Evolutionary conservation across 2,797 vertebrate species (phyloP).

Genomic region (Falco novaeseelandiae): DNA sequence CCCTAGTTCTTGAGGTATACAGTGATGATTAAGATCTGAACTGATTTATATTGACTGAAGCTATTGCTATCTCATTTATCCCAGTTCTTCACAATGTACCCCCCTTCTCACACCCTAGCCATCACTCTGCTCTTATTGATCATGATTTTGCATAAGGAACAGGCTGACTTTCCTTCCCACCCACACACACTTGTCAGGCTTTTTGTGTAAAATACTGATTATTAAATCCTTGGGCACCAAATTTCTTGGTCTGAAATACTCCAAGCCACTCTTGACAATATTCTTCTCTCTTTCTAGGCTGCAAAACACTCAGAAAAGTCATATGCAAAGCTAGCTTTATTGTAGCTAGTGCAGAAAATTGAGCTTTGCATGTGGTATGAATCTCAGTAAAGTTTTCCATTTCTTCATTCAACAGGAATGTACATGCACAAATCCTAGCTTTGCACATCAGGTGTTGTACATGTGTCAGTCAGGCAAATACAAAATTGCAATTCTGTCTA

Average conservation of each 20-base stretch:
- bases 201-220: not conserved
- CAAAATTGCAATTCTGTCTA: not conserved
- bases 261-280: not conserved
- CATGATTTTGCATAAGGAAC: not conserved
- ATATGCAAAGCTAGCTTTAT: not conserved
- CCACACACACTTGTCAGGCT: not conserved
- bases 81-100: not conserved
- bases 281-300: not conserved
- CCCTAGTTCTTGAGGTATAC: not conserved
- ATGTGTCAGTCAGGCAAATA: not conserved
- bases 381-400: not conserved
- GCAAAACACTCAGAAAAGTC: not conserved
- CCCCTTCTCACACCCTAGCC: not conserved
- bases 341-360: not conserved
- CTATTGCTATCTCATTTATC: not conserved
- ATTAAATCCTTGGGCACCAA: not conserved
- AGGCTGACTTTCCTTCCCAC: conserved; percentile 16
- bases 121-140: not conserved
- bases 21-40: conserved; percentile 31
- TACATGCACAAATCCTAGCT: not conserved
- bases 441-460: not conserved
- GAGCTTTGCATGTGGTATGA: not conserved
- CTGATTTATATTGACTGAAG: not conserved
- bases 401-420: not conserved
- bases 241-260: conserved; percentile 13